Base-by-base conservation (phyloP, 2,113 vertebrate species). In the Passer montanus region DNA sequence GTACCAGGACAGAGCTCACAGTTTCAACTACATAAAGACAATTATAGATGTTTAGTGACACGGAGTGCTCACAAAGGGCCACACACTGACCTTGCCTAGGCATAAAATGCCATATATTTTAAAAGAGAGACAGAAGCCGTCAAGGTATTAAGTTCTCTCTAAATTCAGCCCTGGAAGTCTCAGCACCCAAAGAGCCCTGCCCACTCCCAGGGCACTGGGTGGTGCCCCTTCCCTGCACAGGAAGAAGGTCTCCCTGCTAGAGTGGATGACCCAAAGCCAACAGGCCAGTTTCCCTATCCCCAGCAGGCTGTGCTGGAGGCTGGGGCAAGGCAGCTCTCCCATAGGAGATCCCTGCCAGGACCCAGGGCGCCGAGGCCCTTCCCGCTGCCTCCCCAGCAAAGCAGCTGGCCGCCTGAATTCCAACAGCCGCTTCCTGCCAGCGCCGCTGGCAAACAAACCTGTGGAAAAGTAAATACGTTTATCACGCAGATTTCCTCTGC, bases 391-490 rank as follows among this genome's bases (percentile, higher is more conserved):
- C 58, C 55, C 52, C 44, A 37, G 55, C 13, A 27, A 47, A 66
- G 84, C 27, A 3, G 69, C 35, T 18, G 7, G 73, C 35, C 0
- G 11, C 37, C 76, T 64, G 66, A 60, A 70, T 82, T 88, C 86
- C 86, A 88, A 18, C 84, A 82, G 87, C 60, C 78, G 3, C 84
- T 94, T 96, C 94, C 93, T 90, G 87, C 47, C 83, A 85, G 74
- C 23, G 33, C 3, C 3, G 47, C 86, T 92, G 94, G 94, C 94
- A 95, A 87, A 93, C 89, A 91, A 67, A 84, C 62, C 76, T 63
- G 31, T 91, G 93, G 76, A 91, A 94, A 97, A 97, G 92, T 79
- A 95, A 94, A 97, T 90, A 93, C 2, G 4, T 85, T 94, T 94
- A 93, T 96, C 89, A 86, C 22, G 21, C 56, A 89, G 83, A 97